Percentiles rank a stretch among this genome's conserved stretches.
Evolutionary conservation across 2,113 vertebrate genomes (phyloP).

Genomic region (Aegithalos caudatus): DNA sequence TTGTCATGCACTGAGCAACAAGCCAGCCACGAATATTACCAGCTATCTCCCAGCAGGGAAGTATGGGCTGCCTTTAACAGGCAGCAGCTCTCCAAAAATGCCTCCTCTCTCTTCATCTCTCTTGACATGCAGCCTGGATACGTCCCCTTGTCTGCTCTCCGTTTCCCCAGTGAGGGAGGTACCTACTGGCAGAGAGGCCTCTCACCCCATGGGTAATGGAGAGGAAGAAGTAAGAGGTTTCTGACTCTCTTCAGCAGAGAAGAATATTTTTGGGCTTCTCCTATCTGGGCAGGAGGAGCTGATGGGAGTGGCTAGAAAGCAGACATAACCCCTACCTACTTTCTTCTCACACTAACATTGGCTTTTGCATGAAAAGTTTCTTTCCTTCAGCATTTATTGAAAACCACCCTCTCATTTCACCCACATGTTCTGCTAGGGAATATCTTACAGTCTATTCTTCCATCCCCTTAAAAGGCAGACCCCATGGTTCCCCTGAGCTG

Average conservation of each 20-base stretch:
- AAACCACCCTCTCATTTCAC: not conserved
- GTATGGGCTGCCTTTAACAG: not conserved
- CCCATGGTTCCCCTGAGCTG: accelerated
- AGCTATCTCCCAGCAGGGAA: not conserved
- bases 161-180: accelerated
- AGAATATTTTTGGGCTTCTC: not conserved
- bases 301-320: not conserved
- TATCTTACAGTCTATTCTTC: not conserved
- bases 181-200: not conserved
- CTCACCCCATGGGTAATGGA: not conserved
- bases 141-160: not conserved
- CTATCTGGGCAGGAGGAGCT: not conserved
- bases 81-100: not conserved
- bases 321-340: not conserved
- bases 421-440: not conserved
- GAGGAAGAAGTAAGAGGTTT: not conserved
- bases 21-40: not conserved
- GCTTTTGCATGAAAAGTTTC: not conserved
- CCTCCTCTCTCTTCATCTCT: not conserved
- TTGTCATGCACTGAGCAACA: not conserved
- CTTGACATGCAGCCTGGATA: not conserved
- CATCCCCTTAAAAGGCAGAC: not conserved
- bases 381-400: not conserved
- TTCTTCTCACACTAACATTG: not conserved
- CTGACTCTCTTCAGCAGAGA: not conserved